Evolutionary conservation across 2,888 invertebrate genomes (phyloP).

Genomic region (Pheosia gnoma): DNA sequence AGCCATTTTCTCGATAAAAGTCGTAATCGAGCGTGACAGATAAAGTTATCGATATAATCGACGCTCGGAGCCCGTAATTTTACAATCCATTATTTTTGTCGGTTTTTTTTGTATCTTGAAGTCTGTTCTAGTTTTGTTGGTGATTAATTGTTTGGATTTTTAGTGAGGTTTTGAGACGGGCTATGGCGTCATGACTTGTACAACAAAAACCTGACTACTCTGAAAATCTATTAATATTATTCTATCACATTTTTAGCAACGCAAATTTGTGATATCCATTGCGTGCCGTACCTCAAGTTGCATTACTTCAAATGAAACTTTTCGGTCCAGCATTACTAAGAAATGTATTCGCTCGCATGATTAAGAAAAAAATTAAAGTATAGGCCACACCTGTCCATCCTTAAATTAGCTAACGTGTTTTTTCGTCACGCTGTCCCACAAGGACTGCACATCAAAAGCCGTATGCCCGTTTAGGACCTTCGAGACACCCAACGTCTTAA

Average conservation of each 20-base stretch:
- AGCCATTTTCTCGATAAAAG: slow-evolving; percentile 61
- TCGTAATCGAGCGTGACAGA: slow-evolving; percentile 54
- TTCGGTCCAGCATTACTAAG: too few species aligned
- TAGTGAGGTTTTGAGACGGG: slow-evolving; percentile 18
- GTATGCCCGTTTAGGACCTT: neutral
- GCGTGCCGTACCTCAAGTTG: too few species aligned
- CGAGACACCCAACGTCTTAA: slow-evolving; percentile 1
- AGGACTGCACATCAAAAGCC: neutral
- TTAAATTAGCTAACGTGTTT: neutral
- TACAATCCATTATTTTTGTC: slow-evolving; percentile 35
- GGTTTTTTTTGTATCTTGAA: slow-evolving; percentile 33
- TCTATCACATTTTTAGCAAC: too few species aligned
- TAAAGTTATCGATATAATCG: slow-evolving; percentile 49
- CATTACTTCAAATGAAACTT: too few species aligned
- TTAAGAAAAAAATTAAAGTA: neutral
- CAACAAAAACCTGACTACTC: too few species aligned
- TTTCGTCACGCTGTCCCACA: neutral
- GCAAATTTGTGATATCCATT: too few species aligned
- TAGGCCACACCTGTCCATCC: neutral
- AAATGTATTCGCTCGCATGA: neutral
- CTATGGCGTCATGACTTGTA: too few species aligned
- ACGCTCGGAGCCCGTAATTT: slow-evolving; percentile 58
- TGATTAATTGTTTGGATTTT: slow-evolving; percentile 46
- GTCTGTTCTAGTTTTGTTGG: slow-evolving; percentile 50
- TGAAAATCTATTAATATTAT: too few species aligned